Percentiles rank a stretch among this genome's conserved stretches.
Evolutionary conservation across 2,888 invertebrate genomes (phyloP).

Genomic region (Synergus gifuensis): DNA sequence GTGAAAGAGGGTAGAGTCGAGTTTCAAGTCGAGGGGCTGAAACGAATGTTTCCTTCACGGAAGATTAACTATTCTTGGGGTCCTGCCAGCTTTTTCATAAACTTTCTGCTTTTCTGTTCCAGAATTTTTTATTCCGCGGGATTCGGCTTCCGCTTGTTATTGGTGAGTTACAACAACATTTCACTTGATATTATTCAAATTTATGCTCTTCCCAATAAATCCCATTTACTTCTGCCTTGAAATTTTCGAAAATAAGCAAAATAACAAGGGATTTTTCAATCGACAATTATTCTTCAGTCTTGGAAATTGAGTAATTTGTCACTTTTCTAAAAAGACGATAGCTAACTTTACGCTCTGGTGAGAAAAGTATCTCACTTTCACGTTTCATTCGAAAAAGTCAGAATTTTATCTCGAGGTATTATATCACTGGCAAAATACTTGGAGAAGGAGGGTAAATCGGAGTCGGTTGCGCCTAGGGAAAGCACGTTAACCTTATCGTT

Average conservation of each 20-base stretch:
- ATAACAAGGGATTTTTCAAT: background rate
- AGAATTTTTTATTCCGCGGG: constrained; percentile 54
- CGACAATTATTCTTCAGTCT: background rate
- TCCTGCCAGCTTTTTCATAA: constrained; percentile 52
- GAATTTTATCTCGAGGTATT: background rate
- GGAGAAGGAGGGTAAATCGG: background rate
- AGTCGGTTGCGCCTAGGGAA: background rate
- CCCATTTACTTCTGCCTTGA: background rate
- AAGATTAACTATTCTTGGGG: constrained; percentile 68
- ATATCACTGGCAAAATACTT: background rate
- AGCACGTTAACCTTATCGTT: constrained; percentile 47
- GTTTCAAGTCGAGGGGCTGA: constrained; percentile 60
- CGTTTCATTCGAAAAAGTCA: background rate
- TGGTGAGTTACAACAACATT: constrained; percentile 49
- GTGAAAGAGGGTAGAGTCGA: constrained; percentile 56
- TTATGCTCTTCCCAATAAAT: constrained; percentile 3
- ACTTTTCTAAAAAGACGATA: background rate
- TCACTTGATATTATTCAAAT: constrained; percentile 22
- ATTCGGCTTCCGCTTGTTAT: constrained; percentile 50
- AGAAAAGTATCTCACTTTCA: background rate
- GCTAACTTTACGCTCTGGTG: background rate
- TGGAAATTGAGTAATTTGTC: background rate
- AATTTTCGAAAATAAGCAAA: background rate
- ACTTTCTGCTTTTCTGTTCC: constrained; percentile 50
- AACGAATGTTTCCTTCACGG: constrained; percentile 69